phyloP scores from a whole-genome alignment of 2,888 invertebrate species.

The Nomada goodeniana region DNA sequence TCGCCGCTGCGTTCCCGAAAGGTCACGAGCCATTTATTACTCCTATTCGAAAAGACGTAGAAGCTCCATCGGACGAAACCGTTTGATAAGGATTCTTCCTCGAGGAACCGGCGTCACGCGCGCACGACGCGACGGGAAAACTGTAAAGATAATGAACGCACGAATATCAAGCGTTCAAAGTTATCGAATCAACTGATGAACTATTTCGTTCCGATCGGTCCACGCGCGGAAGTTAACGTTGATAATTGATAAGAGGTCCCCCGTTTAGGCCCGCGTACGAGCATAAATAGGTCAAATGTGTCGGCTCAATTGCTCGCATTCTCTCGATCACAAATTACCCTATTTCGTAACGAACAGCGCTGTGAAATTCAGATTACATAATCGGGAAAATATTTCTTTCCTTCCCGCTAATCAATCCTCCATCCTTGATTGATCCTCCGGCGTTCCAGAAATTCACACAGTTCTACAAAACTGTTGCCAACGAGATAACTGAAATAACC shows the following conservation, averaged over 20 bases:
- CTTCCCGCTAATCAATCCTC: too few species aligned
- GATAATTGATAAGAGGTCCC: constrained; percentile 54
- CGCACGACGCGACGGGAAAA: constrained; percentile 38
- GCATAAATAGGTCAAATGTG: constrained; percentile 32
- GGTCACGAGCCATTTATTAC: constrained; percentile 75
- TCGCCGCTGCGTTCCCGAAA: constrained; percentile 49
- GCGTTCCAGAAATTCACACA: too few species aligned
- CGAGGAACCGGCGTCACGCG: constrained; percentile 28
- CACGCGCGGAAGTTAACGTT: constrained; percentile 50
- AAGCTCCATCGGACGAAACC: constrained; percentile 51
- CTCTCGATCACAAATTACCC: constrained; percentile 4
- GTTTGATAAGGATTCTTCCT: constrained; percentile 76
- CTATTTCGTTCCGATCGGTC: constrained; percentile 51
- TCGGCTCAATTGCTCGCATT: constrained; percentile 15
- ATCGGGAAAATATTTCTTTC: too few species aligned
- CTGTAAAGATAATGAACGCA: constrained; percentile 56
- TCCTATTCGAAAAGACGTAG: constrained; percentile 68
- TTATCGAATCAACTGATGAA: constrained; percentile 61
- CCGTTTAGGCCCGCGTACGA: constrained; percentile 11
- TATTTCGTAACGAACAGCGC: not conserved
- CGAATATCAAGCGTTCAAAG: constrained; percentile 16
- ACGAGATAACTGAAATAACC: too few species aligned
- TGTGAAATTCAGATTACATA: not conserved
- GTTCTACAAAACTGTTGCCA: too few species aligned
- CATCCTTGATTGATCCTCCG: too few species aligned